These are phyloP conservation scores for Plagiodera versicolora DNA, from an alignment of 2,888 invertebrate species.

Conservation along the genomic window DNA sequence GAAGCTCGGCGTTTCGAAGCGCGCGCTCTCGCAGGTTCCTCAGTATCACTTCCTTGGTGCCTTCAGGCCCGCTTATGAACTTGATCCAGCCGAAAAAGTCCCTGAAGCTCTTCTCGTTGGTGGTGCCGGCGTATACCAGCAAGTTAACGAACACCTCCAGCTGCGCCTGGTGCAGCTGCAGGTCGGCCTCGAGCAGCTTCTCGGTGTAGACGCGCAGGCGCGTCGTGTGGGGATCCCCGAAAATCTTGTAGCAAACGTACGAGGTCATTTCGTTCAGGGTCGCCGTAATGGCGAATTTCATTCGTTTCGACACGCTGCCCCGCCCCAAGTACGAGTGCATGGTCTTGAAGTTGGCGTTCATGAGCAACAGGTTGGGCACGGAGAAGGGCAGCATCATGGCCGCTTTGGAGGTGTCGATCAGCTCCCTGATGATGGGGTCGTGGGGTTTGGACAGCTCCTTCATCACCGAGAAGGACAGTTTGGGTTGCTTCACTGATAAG, in stretches of 20 bases:
- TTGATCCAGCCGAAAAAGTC: not conserved
- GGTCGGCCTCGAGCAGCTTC: slow-evolving; percentile 16
- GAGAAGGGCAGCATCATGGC: slow-evolving; percentile 8
- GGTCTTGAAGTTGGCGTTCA: slow-evolving; percentile 15
- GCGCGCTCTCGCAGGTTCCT: not conserved
- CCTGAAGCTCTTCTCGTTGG: not conserved
- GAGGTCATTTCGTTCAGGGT: slow-evolving; percentile 10
- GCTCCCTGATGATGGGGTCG: slow-evolving; percentile 9
- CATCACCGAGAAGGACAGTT: too few relatives aligned
- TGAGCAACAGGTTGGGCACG: slow-evolving; percentile 4
- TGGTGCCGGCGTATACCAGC: not conserved
- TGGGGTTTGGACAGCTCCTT: too few relatives aligned
- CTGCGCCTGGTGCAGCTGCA: slow-evolving; percentile 14
- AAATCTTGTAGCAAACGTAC: slow-evolving; percentile 14
- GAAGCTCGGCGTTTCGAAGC: not conserved
- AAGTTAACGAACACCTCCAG: slow-evolving; percentile 7
- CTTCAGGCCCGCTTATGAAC: not conserved
- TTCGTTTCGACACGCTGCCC: slow-evolving; percentile 2
- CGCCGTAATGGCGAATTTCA: slow-evolving; percentile 4
- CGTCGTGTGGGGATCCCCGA: not conserved
- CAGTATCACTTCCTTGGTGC: not conserved
- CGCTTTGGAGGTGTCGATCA: slow-evolving; percentile 11
- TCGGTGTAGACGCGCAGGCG: slow-evolving; percentile 10
- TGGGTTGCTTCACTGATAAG: slow-evolving; percentile 11
- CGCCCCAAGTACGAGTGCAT: not conserved